Conservation (phyloP, 2,113 vertebrate species). For the Dryoscopus gambensis region DNA sequence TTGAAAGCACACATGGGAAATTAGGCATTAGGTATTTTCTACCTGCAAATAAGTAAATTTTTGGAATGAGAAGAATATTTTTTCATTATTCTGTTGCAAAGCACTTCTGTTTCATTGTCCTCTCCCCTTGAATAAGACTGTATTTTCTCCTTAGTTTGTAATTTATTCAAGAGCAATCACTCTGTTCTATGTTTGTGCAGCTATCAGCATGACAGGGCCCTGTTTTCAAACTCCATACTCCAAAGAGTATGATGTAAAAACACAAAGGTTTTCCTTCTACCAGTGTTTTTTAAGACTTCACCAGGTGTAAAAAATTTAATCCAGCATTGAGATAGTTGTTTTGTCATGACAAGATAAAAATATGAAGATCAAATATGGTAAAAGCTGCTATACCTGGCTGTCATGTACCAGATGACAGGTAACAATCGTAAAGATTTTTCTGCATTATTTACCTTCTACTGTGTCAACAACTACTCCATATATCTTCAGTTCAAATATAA, state of each 20-base stretch:
- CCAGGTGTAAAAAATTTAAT: background rate
- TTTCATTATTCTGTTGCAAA: background rate
- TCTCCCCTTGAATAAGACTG: background rate
- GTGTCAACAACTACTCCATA: background rate
- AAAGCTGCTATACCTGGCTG: background rate
- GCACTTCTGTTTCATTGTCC: background rate
- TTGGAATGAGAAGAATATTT: background rate
- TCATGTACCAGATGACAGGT: background rate
- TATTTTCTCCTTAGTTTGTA: background rate
- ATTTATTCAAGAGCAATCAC: background rate
- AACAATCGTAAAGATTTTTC: background rate
- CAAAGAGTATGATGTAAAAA: background rate
- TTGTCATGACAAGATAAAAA: background rate
- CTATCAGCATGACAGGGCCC: accelerated
- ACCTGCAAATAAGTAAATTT: background rate
- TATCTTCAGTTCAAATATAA: background rate
- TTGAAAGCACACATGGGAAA: background rate
- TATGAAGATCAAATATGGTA: background rate
- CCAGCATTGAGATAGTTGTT: background rate
- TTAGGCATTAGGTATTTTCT: background rate
- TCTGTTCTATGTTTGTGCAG: background rate
- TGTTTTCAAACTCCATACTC: background rate
- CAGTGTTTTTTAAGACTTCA: background rate
- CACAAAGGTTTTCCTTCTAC: background rate
- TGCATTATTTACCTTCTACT: background rate